Base-by-base conservation (phyloP, 2,113 vertebrate genomes). In the Pao palembangensis region DNA sequence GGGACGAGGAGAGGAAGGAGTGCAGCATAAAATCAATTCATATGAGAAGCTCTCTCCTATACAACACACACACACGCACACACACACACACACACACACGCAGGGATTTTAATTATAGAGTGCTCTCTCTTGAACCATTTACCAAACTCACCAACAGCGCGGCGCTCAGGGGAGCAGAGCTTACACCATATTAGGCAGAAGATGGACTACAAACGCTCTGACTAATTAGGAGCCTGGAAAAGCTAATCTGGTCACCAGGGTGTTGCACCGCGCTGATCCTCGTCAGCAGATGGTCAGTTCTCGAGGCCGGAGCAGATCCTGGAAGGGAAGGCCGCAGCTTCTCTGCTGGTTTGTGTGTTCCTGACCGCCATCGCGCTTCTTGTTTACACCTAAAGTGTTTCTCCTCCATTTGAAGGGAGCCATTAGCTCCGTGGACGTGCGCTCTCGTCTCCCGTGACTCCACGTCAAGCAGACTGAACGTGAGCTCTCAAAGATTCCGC, bases 1-100 rank as follows among this genome's bases (percentile, higher is more conserved):
- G 16, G 21, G 51, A 25, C 13, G 23, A 25, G 23, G 23, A 25
- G 28, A 23, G 42, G 41, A 28, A 20, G 55, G 52, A 51, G 61
- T 55, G 59, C 21, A 61, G 75, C 70, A 64, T 76, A 70, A 80
- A 79, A 84, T 81, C 73, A 65, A 73, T 78, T 77, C 66, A 67
- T 69, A 67, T 59, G 51, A 61, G 65, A 70, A 42, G 65, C 64
- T 72, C 64, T 28, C 25, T 4, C 25, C n/a, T n/a, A n/a, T n/a
- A n/a, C n/a, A n/a, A n/a, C 21, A 23, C 21, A 23, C 21, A 28
- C 25, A 28, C 25, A 28, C 25, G 5, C 25, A 28, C 25, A 28
- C 25, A 28, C 25, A 28, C 25, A 28, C 23, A 48, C 16, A 31
- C 20, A 64, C 51, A 65, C 58, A 69, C 62, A 51, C 55, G n/a